These are phyloP conservation scores for Amphipyra berbera DNA, from an alignment of 2,888 invertebrate species.

Conservation along the genomic window DNA sequence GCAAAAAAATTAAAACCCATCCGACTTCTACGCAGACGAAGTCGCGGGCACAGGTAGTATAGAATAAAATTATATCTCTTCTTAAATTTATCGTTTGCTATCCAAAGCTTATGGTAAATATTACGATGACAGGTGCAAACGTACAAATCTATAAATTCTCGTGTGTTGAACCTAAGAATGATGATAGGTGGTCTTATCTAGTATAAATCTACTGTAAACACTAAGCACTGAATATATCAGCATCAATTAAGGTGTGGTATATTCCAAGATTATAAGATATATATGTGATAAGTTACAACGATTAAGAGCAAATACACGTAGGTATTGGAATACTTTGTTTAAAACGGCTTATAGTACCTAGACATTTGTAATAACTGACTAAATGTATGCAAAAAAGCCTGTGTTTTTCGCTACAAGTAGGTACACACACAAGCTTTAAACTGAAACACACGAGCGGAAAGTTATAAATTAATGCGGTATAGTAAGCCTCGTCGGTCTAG, in stretches of 20 bases:
- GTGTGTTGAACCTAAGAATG: slow-evolving; percentile 30
- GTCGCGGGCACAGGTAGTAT: not conserved
- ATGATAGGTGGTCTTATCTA: slow-evolving; percentile 30
- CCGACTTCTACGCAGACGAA: not conserved
- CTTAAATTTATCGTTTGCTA: slow-evolving; percentile 14
- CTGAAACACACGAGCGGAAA: no score
- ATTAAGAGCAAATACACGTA: not conserved
- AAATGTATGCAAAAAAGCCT: no score
- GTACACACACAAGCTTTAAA: no score
- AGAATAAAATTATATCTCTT: slow-evolving; percentile 16
- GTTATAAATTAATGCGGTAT: no score
- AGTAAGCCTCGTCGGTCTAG: no score
- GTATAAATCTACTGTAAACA: slow-evolving; percentile 21
- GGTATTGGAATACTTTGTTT: not conserved
- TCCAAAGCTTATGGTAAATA: not conserved
- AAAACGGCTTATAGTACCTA: no score
- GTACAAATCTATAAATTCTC: slow-evolving; percentile 37
- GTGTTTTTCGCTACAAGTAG: no score
- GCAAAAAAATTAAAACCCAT: no score
- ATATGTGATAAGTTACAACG: not conserved
- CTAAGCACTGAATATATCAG: slow-evolving; percentile 32
- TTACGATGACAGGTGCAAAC: slow-evolving; percentile 27
- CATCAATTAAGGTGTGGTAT: slow-evolving; percentile 34
- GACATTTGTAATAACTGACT: no score
- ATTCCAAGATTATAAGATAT: slow-evolving; percentile 5